These are phyloP conservation scores for Tympanoctomys barrerae DNA, from an alignment of 2,797 vertebrate species.

Conservation along the genomic window DNA sequence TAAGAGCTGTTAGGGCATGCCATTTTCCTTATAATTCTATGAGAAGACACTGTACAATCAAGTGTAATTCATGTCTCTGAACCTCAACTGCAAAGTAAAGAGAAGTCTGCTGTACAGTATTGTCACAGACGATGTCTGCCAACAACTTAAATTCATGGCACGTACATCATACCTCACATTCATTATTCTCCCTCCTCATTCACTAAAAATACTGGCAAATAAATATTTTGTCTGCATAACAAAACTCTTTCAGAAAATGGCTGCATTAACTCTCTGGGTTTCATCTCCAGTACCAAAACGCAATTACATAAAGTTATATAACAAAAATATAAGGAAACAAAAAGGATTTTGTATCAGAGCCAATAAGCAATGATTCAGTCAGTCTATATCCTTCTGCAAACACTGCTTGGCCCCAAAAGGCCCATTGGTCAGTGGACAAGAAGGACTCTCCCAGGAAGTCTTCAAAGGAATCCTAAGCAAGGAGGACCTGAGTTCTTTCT, in stretches of 20 bases:
- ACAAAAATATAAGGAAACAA: too few relatives aligned
- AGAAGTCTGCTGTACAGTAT: background rate
- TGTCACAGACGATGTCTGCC: background rate
- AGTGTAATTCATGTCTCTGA: slow-evolving; percentile 37
- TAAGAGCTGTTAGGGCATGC: background rate
- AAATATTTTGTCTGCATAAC: slow-evolving; percentile 7
- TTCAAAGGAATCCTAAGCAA: background rate
- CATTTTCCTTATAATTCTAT: slow-evolving; percentile 4
- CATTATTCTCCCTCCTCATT: background rate
- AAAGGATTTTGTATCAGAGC: background rate
- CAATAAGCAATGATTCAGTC: background rate
- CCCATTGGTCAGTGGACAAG: background rate
- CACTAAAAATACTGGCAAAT: background rate
- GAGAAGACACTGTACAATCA: background rate
- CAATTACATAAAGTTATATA: too few relatives aligned
- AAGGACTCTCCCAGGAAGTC: background rate
- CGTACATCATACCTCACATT: background rate
- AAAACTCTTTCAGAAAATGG: background rate
- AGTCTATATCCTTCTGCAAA: background rate
- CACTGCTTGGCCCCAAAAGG: background rate
- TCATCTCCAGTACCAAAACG: too few relatives aligned
- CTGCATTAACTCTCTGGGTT: background rate
- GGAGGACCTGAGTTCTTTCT: background rate
- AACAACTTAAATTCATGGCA: background rate
- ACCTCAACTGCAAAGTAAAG: slow-evolving; percentile 43